Evolutionary conservation across 2,113 vertebrate species (phyloP), one percentile per base, ranked within the genome.

Genomic region (Dissostichus mawsoni): DNA sequence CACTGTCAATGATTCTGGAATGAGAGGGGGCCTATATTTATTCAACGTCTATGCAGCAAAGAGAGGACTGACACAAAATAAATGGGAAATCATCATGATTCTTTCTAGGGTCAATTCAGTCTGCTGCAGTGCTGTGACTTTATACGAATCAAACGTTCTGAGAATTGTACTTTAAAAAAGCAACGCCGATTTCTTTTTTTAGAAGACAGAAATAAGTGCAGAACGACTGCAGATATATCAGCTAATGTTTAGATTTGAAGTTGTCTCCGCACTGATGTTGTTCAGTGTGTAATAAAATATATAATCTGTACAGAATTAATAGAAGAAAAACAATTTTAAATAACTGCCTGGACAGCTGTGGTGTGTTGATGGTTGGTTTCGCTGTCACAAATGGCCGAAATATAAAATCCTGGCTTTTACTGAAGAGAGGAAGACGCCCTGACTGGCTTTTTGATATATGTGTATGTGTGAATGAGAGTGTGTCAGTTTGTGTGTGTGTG

Each of bases 271-370:
- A 91, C 81, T 89, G 88, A 87, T 48, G 8, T 50, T 67, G 75
- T 68, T 91, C 78, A 29, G 86, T 88, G 84, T 91, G 92, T 93
- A 93, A 93, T 93, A 92, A 86, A 93, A 92, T 93, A 92, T 93
- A 92, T 93, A 91, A 93, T 90, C 80, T 95, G 93, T 95, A 95
- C 93, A 95, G 93, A 93, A 93, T 94, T 85, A 87, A 86, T 89
- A 93, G 90, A 90, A 91, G 88, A 8, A 90, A 85, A 87, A 89
- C 25, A 74, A 68, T 93, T 95, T 93, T 93, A 93, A 94, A 92
- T 81, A 86, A 33, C 70, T 84, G 84, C 82, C 85, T 87, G 81
- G 84, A 59, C 52, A 79, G 81, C 81, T 88, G 85, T 83, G 91
- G 78, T 88, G 88, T 82, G 82, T 88, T 80, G 76, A 25, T 82